Percentiles rank a stretch among this genome's conserved stretches.
Conservation (phyloP, 2,797 vertebrate genomes). For the Sebastes variabilis region DNA sequence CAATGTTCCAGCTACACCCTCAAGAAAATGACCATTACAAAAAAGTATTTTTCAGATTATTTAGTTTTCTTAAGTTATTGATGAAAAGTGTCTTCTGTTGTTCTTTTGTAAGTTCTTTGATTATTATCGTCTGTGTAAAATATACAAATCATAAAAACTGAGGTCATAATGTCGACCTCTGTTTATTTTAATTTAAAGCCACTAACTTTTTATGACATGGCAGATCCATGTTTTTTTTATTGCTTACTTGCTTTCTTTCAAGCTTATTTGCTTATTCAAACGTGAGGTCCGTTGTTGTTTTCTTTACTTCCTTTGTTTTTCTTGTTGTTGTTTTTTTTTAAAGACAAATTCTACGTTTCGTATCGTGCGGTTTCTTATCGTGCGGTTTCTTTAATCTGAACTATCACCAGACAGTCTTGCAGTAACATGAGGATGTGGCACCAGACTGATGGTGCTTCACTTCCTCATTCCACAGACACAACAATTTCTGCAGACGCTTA, state of each 20-base stretch:
- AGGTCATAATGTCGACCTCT: not conserved
- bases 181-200: slow-evolving; percentile 25
- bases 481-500: not conserved
- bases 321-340: not conserved
- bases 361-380: not conserved
- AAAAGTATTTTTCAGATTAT: not conserved
- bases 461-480: slow-evolving; percentile 17
- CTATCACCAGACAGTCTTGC: not conserved
- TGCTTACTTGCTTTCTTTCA: not conserved
- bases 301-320: not conserved
- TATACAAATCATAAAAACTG: not conserved
- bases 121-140: slow-evolving; percentile 9
- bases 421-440: slow-evolving; percentile 2
- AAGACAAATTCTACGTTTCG: accelerated
- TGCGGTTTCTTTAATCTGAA: not conserved
- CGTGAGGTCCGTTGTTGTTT: not conserved
- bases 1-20: slow-evolving; percentile 5
- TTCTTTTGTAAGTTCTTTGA: slow-evolving; percentile 3
- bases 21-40: slow-evolving; percentile 24
- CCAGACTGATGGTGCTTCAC: not conserved
- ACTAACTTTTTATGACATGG: slow-evolving; percentile 11
- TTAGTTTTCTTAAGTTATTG: slow-evolving; percentile 8
- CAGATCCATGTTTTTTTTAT: not conserved
- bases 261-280: not conserved
- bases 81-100: not conserved